Base-by-base conservation (phyloP, 2,113 vertebrate genomes). In the Chamaea fasciata region DNA sequence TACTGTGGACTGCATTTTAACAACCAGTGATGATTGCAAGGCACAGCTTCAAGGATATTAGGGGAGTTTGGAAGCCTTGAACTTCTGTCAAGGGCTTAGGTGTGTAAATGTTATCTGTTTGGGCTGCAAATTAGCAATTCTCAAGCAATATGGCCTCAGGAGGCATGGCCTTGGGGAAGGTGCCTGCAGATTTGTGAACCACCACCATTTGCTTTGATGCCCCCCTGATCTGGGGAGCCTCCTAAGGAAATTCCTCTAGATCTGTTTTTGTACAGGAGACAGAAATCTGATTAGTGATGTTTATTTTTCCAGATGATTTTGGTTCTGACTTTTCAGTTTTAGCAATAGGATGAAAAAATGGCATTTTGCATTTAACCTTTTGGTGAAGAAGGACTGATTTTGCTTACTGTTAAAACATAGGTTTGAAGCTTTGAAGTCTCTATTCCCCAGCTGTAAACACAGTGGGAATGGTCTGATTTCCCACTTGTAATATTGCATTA, bases 91-190 rank as follows among this genome's bases (percentile, higher is more conserved):
- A 28, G 73, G 47, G 44, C 31, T 90, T 86, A 69, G 35, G 35
- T 87, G 47, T 86, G 79, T 94, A 90, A 94, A 75, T 74, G 75
- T 68, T 96, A 24, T 60, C 82, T 83, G 12, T 78, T 75, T 93
- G 71, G 71, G 59, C 85, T 95, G 79, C 63, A 93, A 74, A 95
- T 90, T 35, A 85, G 50, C 53, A 46, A 50, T 86, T 95, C 79
- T 86, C 52, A 35, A 59, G 68, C 24, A 62, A 1, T 31, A 26
- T 20, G 56, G 47, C 55, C 77, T 35, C 37, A 46, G 68, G 71
- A 88, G 53, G 31, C n/a, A 57, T 52, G 56, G 71, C 90, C 78
- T 41, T 93, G 64, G 68, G 92, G 68, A 91, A 59, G 37, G 20
- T 33, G 62, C 64, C 71, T 86, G 83, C 60, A 67, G 85, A 39